Base-by-base conservation (phyloP, 2,113 vertebrate genomes). In the Scopus umbretta region DNA sequence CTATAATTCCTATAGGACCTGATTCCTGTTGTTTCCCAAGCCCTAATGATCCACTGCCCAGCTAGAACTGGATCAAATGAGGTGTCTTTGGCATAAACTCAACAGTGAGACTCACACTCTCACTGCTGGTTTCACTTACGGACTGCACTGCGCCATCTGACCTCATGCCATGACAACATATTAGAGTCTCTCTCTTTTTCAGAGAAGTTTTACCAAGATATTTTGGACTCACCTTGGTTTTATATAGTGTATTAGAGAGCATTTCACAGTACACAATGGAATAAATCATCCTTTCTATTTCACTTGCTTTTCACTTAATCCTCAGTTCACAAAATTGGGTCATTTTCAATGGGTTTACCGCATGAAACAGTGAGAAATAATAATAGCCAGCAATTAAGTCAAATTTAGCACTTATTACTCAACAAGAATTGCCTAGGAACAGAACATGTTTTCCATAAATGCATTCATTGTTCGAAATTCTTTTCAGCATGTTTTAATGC, bases 371-470 rank as follows among this genome's bases (percentile, higher is more conserved):
- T 70, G 47, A 91, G 94, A 90, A 96, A 96, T 82, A 95, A 94
- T 88, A 96, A 96, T 88, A 96, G 94, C 71, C 76, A 90, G 62
- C 85, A 96, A 96, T 96, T 97, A 97, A 95, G 92, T 66, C 87
- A 95, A 93, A 94, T 94, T 95, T 96, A 95, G 92, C 49, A 75
- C 70, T 97, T 96, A 95, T 91, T 96, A 96, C 93, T 93, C 90
- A 95, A 93, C 88, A 95, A 96, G 79, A 96, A 97, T 92, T 96
- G 94, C 93, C 87, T 88, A 95, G 94, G 94, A 97, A 96, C 78
- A 95, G 85, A 96, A 94, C 91, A 82, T 90, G 93, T 90, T 96
- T 96, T 93, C 90, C 81, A 94, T 66, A 93, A 96, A 90, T 43
- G 82, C 52, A 92, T 90, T 93, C 82, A 94, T 96, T 92, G 82